Percentiles rank a stretch among this genome's conserved stretches.
Evolutionary conservation across 2,888 invertebrate species (phyloP).

Genomic region (Matsumyia berberina): DNA sequence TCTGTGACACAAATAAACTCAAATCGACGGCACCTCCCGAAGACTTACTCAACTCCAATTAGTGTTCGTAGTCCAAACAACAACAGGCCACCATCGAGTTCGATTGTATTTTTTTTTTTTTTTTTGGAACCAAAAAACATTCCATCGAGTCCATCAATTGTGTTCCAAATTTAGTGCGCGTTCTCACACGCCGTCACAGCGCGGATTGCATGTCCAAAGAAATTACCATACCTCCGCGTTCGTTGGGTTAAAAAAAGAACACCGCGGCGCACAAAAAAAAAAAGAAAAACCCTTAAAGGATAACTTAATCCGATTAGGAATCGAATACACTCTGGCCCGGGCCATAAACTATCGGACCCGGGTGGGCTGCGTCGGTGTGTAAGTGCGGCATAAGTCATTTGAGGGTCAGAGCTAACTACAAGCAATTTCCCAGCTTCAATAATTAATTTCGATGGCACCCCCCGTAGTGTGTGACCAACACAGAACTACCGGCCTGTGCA

Average conservation of each 20-base stretch:
- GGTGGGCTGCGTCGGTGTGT: neutral
- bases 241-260: conserved; percentile 15
- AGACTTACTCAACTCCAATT: conserved; percentile 49
- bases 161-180: conserved; percentile 58
- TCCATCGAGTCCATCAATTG: conserved; percentile 22
- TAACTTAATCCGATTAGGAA: conserved; percentile 54
- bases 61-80: conserved; percentile 25
- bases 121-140: conserved; percentile 14
- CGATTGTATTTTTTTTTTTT: too few relatives aligned
- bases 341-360: conserved; percentile 48
- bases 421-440: conserved; percentile 53
- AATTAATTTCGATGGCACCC: conserved; percentile 54
- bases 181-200: conserved; percentile 20
- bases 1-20: conserved; percentile 8
- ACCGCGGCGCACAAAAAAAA: conserved; percentile 14
- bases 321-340: conserved; percentile 44
- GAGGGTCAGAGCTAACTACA: conserved; percentile 49
- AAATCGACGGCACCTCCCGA: conserved; percentile 14
- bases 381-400: conserved; percentile 38
- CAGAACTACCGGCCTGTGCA: conserved; percentile 11
- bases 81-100: neutral
- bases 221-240: conserved; percentile 47
- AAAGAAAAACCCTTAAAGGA: conserved; percentile 50
- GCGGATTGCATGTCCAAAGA: conserved; percentile 58
- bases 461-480: conserved; percentile 23